phyloP scores from a whole-genome alignment of 2,113 vertebrate genomes.

The Chionodraco myersi region DNA sequence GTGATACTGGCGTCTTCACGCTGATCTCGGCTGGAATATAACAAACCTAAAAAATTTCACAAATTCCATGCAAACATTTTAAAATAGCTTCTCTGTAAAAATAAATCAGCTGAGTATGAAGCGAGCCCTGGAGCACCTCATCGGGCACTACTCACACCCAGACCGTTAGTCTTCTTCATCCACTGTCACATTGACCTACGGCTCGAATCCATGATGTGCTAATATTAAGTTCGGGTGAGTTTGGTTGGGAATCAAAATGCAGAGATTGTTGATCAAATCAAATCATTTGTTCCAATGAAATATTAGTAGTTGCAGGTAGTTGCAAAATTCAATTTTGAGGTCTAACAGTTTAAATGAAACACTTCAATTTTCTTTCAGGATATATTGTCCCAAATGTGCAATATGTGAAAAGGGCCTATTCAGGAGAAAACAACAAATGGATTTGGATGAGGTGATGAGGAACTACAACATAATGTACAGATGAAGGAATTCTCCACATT shows the following conservation, averaged over 20 bases:
- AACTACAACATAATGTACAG: too few species aligned
- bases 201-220: constrained; percentile 38
- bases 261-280: constrained; percentile 55
- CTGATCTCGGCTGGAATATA: constrained; percentile 58
- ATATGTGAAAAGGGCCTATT: too few species aligned
- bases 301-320: constrained; percentile 15
- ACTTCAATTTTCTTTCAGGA: too few species aligned
- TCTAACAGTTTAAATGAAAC: too few species aligned
- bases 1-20: constrained; percentile 50
- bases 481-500: too few species aligned
- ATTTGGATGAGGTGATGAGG: too few species aligned
- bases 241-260: constrained; percentile 58
- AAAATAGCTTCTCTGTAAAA: constrained; percentile 64
- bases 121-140: constrained; percentile 40
- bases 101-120: constrained; percentile 60
- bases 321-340: constrained; percentile 24
- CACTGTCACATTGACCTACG: constrained; percentile 56
- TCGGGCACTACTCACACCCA: constrained; percentile 40
- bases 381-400: too few species aligned
- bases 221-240: constrained; percentile 64
- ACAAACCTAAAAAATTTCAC: constrained; percentile 72
- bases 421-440: too few species aligned
- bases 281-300: constrained; percentile 47
- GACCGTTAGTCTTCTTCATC: constrained; percentile 53
- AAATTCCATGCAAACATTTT: constrained; percentile 74